Conservation (phyloP, 2,113 vertebrate species). For the Cavia porcellus region DNA sequence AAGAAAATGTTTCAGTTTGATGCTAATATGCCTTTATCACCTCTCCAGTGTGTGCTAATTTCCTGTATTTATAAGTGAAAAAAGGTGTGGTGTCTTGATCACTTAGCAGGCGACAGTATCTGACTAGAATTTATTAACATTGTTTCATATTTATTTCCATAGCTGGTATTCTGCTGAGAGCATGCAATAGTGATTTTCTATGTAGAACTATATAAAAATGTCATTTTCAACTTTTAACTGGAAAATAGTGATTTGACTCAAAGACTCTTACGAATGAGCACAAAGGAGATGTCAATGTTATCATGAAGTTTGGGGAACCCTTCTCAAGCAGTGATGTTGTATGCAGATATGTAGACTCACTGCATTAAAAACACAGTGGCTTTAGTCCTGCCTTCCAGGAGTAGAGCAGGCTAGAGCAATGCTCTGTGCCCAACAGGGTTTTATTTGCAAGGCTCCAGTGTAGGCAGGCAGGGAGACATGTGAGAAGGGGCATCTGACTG, state of each 20-base stretch:
- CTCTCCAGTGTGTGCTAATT: not conserved
- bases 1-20: not conserved
- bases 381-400: not conserved
- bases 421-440: rapidly evolving
- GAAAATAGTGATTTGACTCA: not conserved
- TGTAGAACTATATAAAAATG: not conserved
- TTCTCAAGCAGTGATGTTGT: not conserved
- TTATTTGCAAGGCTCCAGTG: not conserved
- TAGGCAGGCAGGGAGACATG: not conserved
- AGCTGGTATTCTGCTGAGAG: not conserved
- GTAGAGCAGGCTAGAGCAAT: not conserved
- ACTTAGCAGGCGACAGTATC: not conserved
- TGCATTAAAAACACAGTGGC: rapidly evolving
- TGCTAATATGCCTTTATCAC: slow-evolving; percentile 19
- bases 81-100: not conserved
- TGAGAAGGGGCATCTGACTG: not conserved
- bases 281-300: not conserved
- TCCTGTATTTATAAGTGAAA: not conserved
- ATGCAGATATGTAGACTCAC: not conserved
- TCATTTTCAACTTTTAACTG: not conserved
- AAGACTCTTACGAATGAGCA: not conserved
- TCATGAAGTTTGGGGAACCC: not conserved
- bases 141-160: not conserved
- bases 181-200: not conserved
- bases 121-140: not conserved